Conservation (phyloP, 2,888 invertebrate genomes). For the Prosopocoilus inquinatus region DNA sequence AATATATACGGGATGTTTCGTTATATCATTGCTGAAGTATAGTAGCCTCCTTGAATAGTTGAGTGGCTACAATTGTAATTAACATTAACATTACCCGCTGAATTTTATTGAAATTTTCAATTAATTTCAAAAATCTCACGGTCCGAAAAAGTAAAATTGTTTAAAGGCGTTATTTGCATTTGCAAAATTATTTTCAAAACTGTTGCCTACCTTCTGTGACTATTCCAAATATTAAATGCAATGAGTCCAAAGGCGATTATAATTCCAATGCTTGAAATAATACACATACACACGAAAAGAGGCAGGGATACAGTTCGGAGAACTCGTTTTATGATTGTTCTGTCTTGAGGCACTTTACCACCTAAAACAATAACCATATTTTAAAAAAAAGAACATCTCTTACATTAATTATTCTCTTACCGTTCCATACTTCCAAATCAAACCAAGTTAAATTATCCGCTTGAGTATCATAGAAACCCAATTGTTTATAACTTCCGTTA, state of each 20-base stretch:
- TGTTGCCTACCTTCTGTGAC: constrained; percentile 78
- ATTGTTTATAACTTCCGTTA: constrained; percentile 88
- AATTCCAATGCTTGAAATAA: constrained; percentile 86
- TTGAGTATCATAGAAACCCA: constrained; percentile 96
- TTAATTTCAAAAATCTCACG: too few species aligned
- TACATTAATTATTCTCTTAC: constrained; percentile 52
- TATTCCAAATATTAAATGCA: constrained; percentile 88
- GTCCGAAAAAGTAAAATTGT: too few species aligned
- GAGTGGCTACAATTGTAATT: too few species aligned
- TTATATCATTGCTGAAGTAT: too few species aligned
- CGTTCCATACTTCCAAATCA: constrained; percentile 87
- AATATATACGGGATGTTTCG: too few species aligned
- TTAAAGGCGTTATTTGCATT: too few species aligned
- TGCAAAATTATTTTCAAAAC: too few species aligned
- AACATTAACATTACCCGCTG: too few species aligned
- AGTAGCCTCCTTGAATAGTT: too few species aligned
- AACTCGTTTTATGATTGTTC: constrained; percentile 84
- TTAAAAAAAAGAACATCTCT: not conserved
- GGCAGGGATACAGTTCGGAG: constrained; percentile 85
- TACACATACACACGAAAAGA: constrained; percentile 91
- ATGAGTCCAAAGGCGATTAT: constrained; percentile 81
- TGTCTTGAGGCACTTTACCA: constrained; percentile 90
- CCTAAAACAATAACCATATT: constrained; percentile 52
- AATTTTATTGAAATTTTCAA: too few species aligned
- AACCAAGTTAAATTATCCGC: constrained; percentile 95